A percentile compares a stretch with the other conserved stretches of the same genome.
Evolutionary conservation across 2,797 vertebrate genomes (phyloP).

Genomic region (Gambelia wislizenii): DNA sequence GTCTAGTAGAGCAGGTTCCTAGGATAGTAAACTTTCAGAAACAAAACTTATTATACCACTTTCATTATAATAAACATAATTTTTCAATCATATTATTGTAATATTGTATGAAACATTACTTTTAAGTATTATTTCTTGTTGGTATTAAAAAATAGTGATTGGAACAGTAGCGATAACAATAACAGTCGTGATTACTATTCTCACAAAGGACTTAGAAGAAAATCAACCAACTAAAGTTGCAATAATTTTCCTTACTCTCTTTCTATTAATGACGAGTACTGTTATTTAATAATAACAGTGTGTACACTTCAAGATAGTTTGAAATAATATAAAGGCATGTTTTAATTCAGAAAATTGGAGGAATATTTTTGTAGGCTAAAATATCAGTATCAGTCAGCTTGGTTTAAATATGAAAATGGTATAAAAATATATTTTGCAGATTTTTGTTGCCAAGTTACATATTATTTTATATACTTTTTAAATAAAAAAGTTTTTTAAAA

Average conservation of each 20-base stretch:
- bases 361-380: constrained; percentile 29
- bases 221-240: neutral
- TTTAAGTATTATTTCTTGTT: constrained; percentile 43
- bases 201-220: neutral
- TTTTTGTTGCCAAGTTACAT: constrained; percentile 43
- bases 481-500: constrained; percentile 5
- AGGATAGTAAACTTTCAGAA: constrained; percentile 48
- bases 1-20: constrained; percentile 28
- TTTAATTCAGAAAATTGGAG: constrained; percentile 31
- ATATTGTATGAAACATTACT: constrained; percentile 43
- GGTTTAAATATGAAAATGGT: constrained; percentile 24
- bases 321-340: constrained; percentile 20
- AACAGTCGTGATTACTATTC: neutral
- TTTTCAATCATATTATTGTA: constrained; percentile 44
- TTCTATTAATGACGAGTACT: constrained; percentile 44
- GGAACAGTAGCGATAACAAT: neutral
- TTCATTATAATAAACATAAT: constrained; percentile 39
- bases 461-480: constrained; percentile 41
- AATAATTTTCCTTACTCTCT: neutral
- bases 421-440: constrained; percentile 38
- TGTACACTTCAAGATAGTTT: neutral
- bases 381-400: constrained; percentile 8
- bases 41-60: constrained; percentile 47
- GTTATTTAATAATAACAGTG: constrained; percentile 17
- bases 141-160: neutral